phyloP scores from a whole-genome alignment of 2,113 vertebrate genomes.

The human (Homo sapiens) region DNA sequence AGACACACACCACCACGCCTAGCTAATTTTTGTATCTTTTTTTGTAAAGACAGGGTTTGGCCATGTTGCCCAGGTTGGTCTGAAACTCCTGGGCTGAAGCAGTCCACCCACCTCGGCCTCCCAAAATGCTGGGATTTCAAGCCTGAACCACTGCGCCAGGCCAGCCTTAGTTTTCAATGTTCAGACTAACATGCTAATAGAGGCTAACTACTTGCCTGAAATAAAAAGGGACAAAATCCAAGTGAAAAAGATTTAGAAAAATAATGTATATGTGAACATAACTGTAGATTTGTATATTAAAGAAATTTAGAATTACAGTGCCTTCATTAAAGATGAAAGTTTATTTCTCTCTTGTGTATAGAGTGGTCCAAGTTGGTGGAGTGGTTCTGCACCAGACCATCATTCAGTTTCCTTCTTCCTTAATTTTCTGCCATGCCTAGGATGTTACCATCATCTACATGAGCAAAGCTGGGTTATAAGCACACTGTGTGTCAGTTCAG shows the following conservation, averaged over 20 bases:
- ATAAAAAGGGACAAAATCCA: slow-evolving; percentile 32
- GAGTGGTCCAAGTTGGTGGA: not conserved
- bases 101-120: no score
- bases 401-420: not conserved
- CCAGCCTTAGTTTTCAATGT: slow-evolving; percentile 7
- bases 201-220: not conserved
- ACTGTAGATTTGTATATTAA: not conserved
- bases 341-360: not conserved
- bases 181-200: slow-evolving; percentile 24
- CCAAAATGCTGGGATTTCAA: no score
- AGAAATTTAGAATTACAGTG: not conserved
- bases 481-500: not conserved
- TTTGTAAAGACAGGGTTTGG: no score
- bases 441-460: not conserved
- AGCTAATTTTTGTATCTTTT: no score
- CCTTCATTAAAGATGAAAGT: not conserved
- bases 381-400: not conserved
- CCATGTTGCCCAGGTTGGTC: no score
- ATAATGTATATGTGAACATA: slow-evolving; percentile 1
- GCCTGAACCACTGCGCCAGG: no score
- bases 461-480: not conserved
- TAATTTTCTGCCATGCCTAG: not conserved
- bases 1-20: no score
- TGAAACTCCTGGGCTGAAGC: no score
- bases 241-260: not conserved